Evolutionary conservation across 2,888 invertebrate genomes (phyloP).

Genomic region (Apamea epomidion): DNA sequence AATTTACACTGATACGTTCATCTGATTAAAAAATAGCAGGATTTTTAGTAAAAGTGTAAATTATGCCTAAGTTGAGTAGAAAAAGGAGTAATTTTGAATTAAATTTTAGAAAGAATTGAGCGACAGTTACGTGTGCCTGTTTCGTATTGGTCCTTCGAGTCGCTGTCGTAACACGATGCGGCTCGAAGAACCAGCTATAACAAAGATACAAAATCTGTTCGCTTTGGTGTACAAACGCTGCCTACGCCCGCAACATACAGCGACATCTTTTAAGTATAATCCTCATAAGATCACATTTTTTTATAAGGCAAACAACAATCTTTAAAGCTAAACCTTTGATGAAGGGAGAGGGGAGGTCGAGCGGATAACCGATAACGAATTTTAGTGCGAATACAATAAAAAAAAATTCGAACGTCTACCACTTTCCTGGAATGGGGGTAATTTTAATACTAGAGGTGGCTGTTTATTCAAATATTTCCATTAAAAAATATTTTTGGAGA

Average conservation of each 20-base stretch:
- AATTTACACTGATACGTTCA: constrained; percentile 40
- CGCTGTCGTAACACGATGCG: neutral
- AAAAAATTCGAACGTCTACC: constrained; percentile 67
- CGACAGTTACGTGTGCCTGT: neutral
- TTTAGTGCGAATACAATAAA: constrained; percentile 67
- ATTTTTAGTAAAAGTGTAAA: constrained; percentile 36
- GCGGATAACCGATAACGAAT: constrained; percentile 82
- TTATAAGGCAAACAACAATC: constrained; percentile 90
- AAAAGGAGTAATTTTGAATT: neutral
- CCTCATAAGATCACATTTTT: constrained; percentile 90
- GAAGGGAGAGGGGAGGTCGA: constrained; percentile 76
- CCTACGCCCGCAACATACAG: constrained; percentile 77
- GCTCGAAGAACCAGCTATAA: constrained; percentile 6
- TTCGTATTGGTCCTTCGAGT: constrained; percentile 32
- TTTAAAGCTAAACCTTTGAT: constrained; percentile 90
- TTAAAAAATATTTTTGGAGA: constrained; percentile 72
- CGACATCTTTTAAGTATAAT: constrained; percentile 87
- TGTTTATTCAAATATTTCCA: constrained; percentile 65
- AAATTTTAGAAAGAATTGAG: neutral
- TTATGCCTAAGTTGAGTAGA: constrained; percentile 12
- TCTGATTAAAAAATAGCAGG: constrained; percentile 48
- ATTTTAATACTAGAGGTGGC: constrained; percentile 79
- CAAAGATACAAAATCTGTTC: constrained; percentile 5
- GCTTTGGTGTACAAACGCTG: constrained; percentile 37
- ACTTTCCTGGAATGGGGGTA: constrained; percentile 80